Base-by-base conservation (phyloP, 2,797 vertebrate species). In the Xerus rutilus region DNA sequence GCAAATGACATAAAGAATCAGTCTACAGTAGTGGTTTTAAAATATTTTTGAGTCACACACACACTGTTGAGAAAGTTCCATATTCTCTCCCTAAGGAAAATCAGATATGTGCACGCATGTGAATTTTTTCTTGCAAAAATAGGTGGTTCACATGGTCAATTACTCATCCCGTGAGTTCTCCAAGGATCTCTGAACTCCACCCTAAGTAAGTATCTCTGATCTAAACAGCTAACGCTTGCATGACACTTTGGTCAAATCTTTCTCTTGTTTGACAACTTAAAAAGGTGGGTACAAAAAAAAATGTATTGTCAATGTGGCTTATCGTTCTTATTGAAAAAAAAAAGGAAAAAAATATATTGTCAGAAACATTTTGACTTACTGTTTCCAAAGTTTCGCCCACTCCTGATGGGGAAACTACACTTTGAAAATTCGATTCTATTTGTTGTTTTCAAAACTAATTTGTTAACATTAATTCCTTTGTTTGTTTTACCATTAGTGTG, bases 11-110 rank as follows among this genome's bases (percentile, higher is more conserved):
- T 92, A 67, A 47, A 94, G 7, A 4, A 13, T 21, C 78, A 47
- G 64, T 32, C 14, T 32, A 47, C 20, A 89, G 18, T 15, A 43
- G 45, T 93, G 67, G 69, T 64, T 93, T 91, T 93, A 85, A 82
- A 82, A 95, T 72, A 85, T 62, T 96, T 95, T 77, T 95, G 62
- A 98, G 91, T 87, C 89, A 90, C 59, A 89, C 59, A 89, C 73
- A 96, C 35, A 64, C n/a, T 65, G 83, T 69, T 59, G 57, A 94
- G 65, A 93, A 89, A 94, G 47, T 35, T 79, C 30, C 69, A 69
- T 32, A 32, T 23, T 64, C 12, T 59, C 78, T 93, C 52, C 83
- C 86, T 89, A 49, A 72, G 94, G 94, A 94, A 86, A 77, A 74
- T 72, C 62, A 94, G 89, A 35, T 89, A 35, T 54, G 54, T 87